These are phyloP conservation scores for Enteromius unitaeniatus DNA, from an alignment of 2,797 vertebrate genomes.

Conservation along the genomic window DNA sequence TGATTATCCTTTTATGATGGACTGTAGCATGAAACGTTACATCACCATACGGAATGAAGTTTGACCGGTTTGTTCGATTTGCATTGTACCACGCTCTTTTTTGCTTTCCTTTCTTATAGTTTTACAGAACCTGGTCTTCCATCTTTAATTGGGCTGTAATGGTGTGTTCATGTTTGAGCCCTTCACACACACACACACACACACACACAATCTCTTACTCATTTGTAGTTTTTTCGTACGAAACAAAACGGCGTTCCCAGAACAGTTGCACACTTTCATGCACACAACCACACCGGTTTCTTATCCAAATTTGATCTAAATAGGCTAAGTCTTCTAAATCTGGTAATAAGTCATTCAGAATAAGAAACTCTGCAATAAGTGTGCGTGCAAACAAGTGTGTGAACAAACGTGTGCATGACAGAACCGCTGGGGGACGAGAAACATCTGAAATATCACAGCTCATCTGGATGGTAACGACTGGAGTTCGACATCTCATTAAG, in stretches of 20 bases:
- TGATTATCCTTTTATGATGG: constrained; percentile 74
- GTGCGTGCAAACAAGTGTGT: constrained; percentile 27
- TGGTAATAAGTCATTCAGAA: constrained; percentile 33
- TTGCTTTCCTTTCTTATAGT: constrained; percentile 74
- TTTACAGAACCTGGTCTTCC: constrained; percentile 71
- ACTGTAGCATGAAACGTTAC: constrained; percentile 78
- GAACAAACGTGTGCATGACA: constrained; percentile 45
- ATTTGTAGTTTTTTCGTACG: constrained; percentile 25
- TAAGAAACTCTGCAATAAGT: constrained; percentile 60
- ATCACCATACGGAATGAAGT: constrained; percentile 71
- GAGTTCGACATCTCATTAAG: constrained; percentile 36
- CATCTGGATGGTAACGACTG: constrained; percentile 43
- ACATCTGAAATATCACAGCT: constrained; percentile 40
- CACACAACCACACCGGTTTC: constrained; percentile 33
- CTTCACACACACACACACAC: constrained; percentile 33
- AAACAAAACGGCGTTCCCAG: constrained; percentile 35
- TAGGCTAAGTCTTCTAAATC: constrained; percentile 46
- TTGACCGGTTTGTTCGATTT: constrained; percentile 68
- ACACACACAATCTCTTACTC: constrained; percentile 15
- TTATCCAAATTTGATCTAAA: constrained; percentile 12
- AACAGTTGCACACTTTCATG: constrained; percentile 42
- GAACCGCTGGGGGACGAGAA: constrained; percentile 48
- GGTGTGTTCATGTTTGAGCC: constrained; percentile 6
- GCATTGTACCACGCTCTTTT: constrained; percentile 50
- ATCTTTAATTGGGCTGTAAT: constrained; percentile 51